Percentiles rank a stretch among this genome's conserved stretches.
phyloP scores from a whole-genome alignment of 2,113 vertebrate genomes.

The Phylloscopus trochiloides region DNA sequence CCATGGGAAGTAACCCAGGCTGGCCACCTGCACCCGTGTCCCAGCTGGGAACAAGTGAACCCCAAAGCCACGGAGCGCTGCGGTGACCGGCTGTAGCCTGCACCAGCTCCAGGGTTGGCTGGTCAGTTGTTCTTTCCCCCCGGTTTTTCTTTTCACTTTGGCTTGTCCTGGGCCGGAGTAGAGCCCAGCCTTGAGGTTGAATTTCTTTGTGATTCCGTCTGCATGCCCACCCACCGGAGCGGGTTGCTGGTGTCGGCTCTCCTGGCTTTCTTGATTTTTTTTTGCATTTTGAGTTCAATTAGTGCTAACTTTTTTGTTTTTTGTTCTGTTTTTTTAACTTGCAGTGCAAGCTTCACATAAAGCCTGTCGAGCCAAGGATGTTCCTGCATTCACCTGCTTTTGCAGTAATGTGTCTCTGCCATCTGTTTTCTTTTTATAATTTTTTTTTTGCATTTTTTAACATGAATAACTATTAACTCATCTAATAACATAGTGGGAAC shows the following conservation, averaged over 20 bases:
- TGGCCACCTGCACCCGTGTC: accelerated
- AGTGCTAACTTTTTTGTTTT: conserved; percentile 78
- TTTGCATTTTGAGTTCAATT: conserved; percentile 55
- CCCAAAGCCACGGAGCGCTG: not conserved
- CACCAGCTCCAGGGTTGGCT: not conserved
- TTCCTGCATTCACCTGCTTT: conserved; percentile 85
- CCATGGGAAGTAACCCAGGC: accelerated
- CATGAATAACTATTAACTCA: conserved; percentile 76
- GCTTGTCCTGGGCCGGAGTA: conserved; percentile 22
- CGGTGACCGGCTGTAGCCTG: not conserved
- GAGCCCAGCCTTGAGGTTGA: not conserved
- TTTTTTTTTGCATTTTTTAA: conserved; percentile 56
- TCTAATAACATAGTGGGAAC: conserved; percentile 63
- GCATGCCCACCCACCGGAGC: conserved; percentile 58
- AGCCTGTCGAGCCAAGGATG: conserved; percentile 84
- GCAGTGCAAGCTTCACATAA: conserved; percentile 90
- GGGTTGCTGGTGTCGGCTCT: conserved; percentile 60
- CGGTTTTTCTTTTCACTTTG: not conserved
- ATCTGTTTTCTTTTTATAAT: conserved; percentile 65
- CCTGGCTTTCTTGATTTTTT: conserved; percentile 31
- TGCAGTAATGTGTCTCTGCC: conserved; percentile 83
- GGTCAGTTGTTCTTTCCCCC: not conserved
- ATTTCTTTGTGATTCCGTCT: conserved; percentile 30
- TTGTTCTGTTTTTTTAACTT: conserved; percentile 84
- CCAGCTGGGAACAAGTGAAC: not conserved